Conservation (phyloP, 1,140 invertebrate species). For the Stegodyphus mimosarum region DNA sequence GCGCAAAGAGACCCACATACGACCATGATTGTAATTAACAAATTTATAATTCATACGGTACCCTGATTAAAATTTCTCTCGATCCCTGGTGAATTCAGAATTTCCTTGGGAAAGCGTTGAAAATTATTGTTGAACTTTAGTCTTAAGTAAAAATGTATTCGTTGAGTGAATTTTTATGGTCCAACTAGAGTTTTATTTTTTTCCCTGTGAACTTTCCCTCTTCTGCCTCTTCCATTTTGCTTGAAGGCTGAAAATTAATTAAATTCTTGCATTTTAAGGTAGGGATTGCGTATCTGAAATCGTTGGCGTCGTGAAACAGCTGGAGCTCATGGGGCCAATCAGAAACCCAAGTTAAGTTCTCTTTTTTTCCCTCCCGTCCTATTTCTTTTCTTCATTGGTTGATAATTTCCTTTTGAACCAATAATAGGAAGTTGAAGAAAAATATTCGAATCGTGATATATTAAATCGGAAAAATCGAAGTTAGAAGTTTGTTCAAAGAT, state of each 20-base stretch:
- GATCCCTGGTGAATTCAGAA: neutral
- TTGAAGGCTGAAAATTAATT: conserved; percentile 46
- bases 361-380: no score
- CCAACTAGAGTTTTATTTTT: neutral
- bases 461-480: no score
- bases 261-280: conserved; percentile 41
- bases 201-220: conserved; percentile 1
- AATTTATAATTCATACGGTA: conserved; percentile 27
- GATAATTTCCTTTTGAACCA: no score
- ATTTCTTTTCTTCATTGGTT: no score
- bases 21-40: conserved; percentile 9
- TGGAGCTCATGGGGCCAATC: no score
- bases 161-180: no score
- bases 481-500: no score
- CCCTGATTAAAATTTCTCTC: conserved; percentile 33
- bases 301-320: neutral
- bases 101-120: conserved; percentile 11
- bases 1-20: no score
- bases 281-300: conserved; percentile 29
- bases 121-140: neutral
- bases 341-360: no score
- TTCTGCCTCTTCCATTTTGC: conserved; percentile 8
- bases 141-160: neutral
- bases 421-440: no score
- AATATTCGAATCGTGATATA: no score